Conservation (phyloP, 2,113 vertebrate species). For the Cisticola juncidis region DNA sequence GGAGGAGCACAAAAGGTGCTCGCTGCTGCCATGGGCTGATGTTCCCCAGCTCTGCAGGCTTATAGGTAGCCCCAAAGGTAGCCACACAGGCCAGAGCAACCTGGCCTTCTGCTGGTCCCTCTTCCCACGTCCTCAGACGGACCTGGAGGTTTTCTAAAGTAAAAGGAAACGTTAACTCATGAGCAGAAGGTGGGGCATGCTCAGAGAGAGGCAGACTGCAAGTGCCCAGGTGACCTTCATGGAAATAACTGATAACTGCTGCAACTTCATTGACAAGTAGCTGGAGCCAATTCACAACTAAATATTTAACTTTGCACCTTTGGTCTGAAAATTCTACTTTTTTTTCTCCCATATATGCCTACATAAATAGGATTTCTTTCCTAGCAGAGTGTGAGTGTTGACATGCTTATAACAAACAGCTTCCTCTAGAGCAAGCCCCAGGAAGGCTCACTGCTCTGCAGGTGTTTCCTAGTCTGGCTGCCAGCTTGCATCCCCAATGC, state of each 20-base stretch:
- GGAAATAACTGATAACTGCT: neutral
- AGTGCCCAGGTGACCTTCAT: neutral
- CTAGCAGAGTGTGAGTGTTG: neutral
- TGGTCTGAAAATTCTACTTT: neutral
- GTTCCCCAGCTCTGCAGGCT: rapidly evolving
- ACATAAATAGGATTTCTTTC: neutral
- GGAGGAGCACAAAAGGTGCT: neutral
- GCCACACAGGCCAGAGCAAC: neutral
- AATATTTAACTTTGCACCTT: neutral
- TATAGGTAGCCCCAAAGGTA: neutral
- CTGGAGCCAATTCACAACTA: neutral
- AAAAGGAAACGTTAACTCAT: neutral
- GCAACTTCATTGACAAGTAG: neutral
- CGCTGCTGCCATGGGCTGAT: neutral
- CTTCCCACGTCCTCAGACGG: rapidly evolving
- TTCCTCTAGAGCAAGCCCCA: neutral
- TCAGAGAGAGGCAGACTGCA: neutral
- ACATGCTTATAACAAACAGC: neutral
- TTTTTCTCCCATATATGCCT: neutral
- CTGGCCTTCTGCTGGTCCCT: neutral
- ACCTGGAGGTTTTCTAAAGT: neutral
- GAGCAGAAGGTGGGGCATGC: neutral
- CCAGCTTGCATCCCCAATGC: neutral
- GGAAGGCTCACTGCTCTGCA: neutral
- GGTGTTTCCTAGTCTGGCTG: neutral